These are phyloP conservation scores for Hystrix brachyura DNA, from an alignment of 2,113 vertebrate species.

Conservation along the genomic window DNA sequence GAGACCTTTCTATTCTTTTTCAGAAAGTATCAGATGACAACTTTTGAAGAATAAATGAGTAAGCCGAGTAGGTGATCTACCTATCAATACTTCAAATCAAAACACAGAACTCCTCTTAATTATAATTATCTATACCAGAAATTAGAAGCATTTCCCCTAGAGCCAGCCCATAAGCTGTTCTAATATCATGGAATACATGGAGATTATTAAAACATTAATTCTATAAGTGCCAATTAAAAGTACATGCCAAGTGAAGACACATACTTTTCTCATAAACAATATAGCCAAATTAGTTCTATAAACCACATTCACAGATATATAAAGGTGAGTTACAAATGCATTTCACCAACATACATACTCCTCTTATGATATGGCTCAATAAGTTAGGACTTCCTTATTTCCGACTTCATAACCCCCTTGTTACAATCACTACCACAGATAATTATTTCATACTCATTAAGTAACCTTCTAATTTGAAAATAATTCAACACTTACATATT, in stretches of 20 bases:
- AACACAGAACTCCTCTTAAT: background rate
- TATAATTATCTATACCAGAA: background rate
- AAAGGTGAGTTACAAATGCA: background rate
- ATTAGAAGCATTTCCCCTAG: background rate
- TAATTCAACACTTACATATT: background rate
- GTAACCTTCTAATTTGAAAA: conserved; percentile 11
- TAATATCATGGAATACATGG: background rate
- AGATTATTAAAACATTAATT: conserved; percentile 21
- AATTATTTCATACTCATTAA: background rate
- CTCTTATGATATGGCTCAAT: conserved; percentile 18
- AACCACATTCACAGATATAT: background rate
- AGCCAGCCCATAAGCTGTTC: background rate
- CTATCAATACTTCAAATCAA: background rate
- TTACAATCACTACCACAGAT: background rate
- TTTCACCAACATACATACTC: background rate
- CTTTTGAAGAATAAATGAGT: conserved; percentile 28
- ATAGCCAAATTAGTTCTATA: background rate
- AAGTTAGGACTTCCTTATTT: conserved; percentile 25
- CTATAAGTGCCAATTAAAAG: background rate
- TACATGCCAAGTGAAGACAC: background rate
- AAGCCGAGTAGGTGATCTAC: background rate
- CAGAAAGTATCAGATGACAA: background rate
- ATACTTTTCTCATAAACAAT: background rate
- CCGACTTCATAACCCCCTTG: background rate
- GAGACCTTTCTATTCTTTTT: background rate